A percentile compares a stretch with the other conserved stretches of the same genome.
Conservation (phyloP, 2,888 invertebrate species). For the Agrotis exclamationis region DNA sequence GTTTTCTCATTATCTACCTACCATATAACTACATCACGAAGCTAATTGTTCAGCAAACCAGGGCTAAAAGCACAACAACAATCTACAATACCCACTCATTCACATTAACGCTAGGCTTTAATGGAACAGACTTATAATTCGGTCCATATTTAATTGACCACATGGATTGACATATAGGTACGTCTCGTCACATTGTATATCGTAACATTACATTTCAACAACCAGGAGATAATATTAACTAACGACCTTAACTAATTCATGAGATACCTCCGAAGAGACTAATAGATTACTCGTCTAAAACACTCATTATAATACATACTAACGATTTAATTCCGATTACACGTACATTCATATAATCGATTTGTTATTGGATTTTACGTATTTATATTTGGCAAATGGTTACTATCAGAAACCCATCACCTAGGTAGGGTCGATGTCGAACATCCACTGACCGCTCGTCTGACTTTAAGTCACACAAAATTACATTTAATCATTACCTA, state of each 20-base stretch:
- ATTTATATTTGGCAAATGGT: slow-evolving; percentile 89
- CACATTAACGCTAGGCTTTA: slow-evolving; percentile 80
- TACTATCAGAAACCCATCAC: slow-evolving; percentile 78
- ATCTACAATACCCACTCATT: slow-evolving; percentile 72
- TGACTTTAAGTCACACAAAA: slow-evolving; percentile 84
- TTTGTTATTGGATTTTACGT: slow-evolving; percentile 79
- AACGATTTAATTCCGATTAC: slow-evolving; percentile 69
- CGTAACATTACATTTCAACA: slow-evolving; percentile 84
- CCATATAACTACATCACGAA: slow-evolving; percentile 51
- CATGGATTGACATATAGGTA: slow-evolving; percentile 82
- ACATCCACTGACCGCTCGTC: slow-evolving; percentile 77
- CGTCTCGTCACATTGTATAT: slow-evolving; percentile 76
- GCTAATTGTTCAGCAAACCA: slow-evolving; percentile 61
- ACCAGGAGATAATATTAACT: slow-evolving; percentile 87
- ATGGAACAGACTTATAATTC: slow-evolving; percentile 81
- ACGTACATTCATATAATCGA: slow-evolving; percentile 70
- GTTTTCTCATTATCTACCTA: slow-evolving; percentile 31
- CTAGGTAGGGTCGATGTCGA: slow-evolving; percentile 77
- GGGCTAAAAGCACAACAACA: slow-evolving; percentile 76
- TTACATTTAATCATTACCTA: slow-evolving; percentile 75
- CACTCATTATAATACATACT: slow-evolving; percentile 73
- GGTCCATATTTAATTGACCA: slow-evolving; percentile 88
- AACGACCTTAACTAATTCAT: slow-evolving; percentile 83
- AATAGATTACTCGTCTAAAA: slow-evolving; percentile 79
- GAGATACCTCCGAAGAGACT: slow-evolving; percentile 84